These are phyloP conservation scores for Raphicerus campestris DNA, from an alignment of 2,113 vertebrate species.

Conservation along the genomic window DNA sequence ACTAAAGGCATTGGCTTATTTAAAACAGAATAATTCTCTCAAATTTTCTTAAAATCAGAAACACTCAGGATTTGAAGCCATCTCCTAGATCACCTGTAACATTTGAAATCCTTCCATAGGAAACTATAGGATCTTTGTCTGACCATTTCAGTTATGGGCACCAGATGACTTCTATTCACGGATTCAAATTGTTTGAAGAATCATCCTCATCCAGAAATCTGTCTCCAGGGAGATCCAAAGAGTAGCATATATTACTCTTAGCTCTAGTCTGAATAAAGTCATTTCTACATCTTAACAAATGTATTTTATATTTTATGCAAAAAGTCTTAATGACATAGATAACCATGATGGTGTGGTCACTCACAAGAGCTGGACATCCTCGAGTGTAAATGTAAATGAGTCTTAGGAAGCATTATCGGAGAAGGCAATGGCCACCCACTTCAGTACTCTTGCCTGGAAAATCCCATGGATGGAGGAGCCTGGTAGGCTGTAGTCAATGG, in stretches of 20 bases:
- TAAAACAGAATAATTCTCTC: background rate
- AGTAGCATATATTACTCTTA: too few species aligned
- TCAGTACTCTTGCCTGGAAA: too few species aligned
- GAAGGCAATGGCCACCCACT: too few species aligned
- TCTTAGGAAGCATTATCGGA: background rate
- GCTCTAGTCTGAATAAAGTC: background rate
- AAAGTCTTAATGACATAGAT: background rate
- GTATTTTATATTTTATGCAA: background rate
- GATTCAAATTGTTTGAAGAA: background rate
- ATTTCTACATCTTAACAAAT: background rate
- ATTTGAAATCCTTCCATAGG: background rate
- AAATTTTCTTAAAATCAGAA: background rate
- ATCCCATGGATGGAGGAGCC: too few species aligned
- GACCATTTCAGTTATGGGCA: background rate
- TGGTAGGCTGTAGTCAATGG: too few species aligned
- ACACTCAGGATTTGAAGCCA: background rate
- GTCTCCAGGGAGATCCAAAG: too few species aligned
- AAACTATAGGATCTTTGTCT: background rate
- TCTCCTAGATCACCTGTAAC: background rate
- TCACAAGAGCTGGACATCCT: background rate
- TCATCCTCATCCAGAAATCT: fast-evolving
- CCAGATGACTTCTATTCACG: background rate
- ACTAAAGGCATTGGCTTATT: background rate
- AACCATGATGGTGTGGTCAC: background rate
- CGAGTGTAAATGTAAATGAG: background rate